phyloP scores from a whole-genome alignment of 2,113 vertebrate species.

The Pollimyrus isidori region DNA sequence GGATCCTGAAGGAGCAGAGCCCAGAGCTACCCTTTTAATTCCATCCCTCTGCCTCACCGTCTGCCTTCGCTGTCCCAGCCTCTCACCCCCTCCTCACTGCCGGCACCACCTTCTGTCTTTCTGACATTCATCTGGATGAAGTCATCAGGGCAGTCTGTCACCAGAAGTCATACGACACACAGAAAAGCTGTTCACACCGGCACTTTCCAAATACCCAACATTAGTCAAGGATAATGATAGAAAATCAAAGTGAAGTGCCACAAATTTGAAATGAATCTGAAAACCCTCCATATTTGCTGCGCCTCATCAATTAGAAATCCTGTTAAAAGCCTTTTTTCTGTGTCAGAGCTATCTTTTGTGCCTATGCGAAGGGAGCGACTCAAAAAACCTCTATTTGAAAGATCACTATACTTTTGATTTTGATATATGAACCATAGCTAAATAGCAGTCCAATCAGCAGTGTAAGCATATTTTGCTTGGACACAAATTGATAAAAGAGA shows the following conservation, averaged over 20 bases:
- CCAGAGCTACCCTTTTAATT: not conserved
- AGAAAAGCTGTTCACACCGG: not conserved
- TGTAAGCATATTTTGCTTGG: not conserved
- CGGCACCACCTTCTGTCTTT: not conserved
- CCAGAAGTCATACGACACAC: not conserved
- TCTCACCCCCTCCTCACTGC: not conserved
- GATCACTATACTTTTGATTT: not conserved
- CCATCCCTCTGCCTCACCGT: not conserved
- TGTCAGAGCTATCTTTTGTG: not conserved
- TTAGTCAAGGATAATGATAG: conserved; percentile 17
- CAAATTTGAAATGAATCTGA: conserved; percentile 20
- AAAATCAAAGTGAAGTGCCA: not conserved
- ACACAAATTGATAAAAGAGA: not conserved
- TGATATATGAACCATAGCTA: not conserved
- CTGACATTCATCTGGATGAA: conserved; percentile 13
- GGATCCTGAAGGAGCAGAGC: not conserved
- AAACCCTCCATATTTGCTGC: not conserved
- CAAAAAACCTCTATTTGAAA: not conserved
- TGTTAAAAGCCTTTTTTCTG: not conserved
- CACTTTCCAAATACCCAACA: not conserved
- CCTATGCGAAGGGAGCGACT: not conserved
- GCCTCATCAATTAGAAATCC: not conserved
- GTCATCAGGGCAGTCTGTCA: conserved; percentile 14
- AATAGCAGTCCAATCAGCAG: not conserved
- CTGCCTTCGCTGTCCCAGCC: not conserved